These are phyloP conservation scores for Agonum fuliginosum DNA, from an alignment of 2,888 invertebrate species.

Conservation along the genomic window DNA sequence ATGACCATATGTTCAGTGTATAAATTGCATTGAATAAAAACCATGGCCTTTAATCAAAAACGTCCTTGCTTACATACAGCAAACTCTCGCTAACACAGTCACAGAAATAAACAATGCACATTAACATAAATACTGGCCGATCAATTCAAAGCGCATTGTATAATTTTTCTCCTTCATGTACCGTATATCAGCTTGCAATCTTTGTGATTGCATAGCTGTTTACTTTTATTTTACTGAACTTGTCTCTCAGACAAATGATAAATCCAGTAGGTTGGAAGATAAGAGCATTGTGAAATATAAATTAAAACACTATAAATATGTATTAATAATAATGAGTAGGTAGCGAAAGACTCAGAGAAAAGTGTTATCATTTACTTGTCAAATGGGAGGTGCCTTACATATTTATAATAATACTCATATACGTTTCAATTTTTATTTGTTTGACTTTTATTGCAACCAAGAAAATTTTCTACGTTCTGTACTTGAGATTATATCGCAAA, in stretches of 20 bases:
- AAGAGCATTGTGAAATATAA: slow-evolving; percentile 29
- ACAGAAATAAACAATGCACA: slow-evolving; percentile 40
- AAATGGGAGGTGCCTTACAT: slow-evolving; percentile 6
- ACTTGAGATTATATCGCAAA: slow-evolving; percentile 23
- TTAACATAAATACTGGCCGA: slow-evolving; percentile 39
- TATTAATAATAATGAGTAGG: slow-evolving; percentile 37
- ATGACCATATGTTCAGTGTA: slow-evolving; percentile 24
- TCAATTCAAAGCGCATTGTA: slow-evolving; percentile 30
- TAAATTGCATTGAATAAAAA: slow-evolving; percentile 26
- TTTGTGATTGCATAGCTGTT: slow-evolving; percentile 21
- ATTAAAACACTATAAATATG: slow-evolving; percentile 35
- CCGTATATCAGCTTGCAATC: slow-evolving; percentile 17
- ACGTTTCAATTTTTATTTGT: slow-evolving; percentile 20
- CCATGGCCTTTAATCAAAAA: slow-evolving; percentile 26
- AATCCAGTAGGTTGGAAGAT: slow-evolving; percentile 34
- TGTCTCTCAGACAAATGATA: slow-evolving; percentile 20
- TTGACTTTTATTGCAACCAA: slow-evolving; percentile 13
- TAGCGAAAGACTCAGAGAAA: not conserved
- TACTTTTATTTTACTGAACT: not conserved
- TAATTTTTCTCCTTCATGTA: not conserved
- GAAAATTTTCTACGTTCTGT: not conserved
- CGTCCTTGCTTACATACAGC: slow-evolving; percentile 29
- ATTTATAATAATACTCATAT: slow-evolving; percentile 1
- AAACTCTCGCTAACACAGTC: slow-evolving; percentile 7
- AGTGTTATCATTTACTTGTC: slow-evolving; percentile 8